Base-by-base conservation (phyloP, 2,888 invertebrate genomes). In the Drosophila ustulata region DNA sequence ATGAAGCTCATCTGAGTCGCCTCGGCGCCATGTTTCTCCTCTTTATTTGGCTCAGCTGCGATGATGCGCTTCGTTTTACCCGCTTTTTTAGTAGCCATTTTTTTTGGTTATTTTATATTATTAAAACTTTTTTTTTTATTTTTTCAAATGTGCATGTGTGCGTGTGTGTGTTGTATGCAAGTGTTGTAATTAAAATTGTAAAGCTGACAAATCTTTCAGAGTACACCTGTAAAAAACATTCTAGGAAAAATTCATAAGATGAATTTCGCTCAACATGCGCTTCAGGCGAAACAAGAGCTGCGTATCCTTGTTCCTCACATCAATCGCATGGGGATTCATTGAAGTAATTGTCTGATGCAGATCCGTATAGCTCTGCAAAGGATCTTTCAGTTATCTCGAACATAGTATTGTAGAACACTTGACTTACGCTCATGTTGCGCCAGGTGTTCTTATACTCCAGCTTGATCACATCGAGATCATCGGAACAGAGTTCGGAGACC, bases 371-470 rank as follows among this genome's bases (percentile, higher is more conserved):
- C 64, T 52, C 92, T 92, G 39, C 18, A 13, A 5, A 8, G 4
- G 4, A 43, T 7, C 18, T 7, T 4, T 8, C 30, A 43, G 28
- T n/a, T 11, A 30, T 26, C 26, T 8, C 7, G 1, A 18, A 18
- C 18, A 18, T 1, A 18, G 18, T 18, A 18, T 18, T 18, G 18
- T 18, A 18, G 18, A 18, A 18, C 5, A 4, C 11, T 2, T n/a
- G 1, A 69, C 82, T 79, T 71, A 92, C 92, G 39, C 68, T 67
- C 51, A 91, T 75, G 70, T 92, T 92, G n/a, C 89, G 81, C 91
- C 90, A 90, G 0, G 92, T 92, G 2, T 72, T 63, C 11, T 67
- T 70, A 53, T 88, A 92, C 3, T 86, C 64, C 18, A 92, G 47
- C 11, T 80, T 79, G 6, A 90, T 75, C 2, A 71, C 30, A 25